These are phyloP conservation scores for Musca domestica DNA, from an alignment of 1,140 invertebrate species.

Conservation along the genomic window DNA sequence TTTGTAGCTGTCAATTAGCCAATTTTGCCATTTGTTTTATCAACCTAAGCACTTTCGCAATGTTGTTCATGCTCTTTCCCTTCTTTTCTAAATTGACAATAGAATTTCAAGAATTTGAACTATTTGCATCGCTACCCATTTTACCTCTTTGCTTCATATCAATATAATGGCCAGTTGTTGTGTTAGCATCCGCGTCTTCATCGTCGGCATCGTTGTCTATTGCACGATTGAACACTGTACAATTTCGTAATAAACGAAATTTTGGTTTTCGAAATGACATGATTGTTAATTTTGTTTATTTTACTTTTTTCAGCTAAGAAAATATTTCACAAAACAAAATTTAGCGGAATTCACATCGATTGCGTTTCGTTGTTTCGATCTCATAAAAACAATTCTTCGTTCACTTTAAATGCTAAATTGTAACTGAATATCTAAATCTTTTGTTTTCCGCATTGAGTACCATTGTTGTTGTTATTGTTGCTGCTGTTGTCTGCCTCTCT, in stretches of 20 bases:
- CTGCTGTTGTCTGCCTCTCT: no score
- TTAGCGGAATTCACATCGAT: background rate
- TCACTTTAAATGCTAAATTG: constrained; percentile 9
- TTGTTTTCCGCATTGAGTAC: background rate
- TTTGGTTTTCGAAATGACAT: constrained; percentile 11
- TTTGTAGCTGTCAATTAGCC: no score
- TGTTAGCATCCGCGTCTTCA: no score
- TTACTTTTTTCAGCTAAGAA: background rate
- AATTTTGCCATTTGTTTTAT: no score
- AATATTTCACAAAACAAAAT: background rate
- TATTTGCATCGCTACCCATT: background rate
- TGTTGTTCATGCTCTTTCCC: no score
- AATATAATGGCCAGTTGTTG: no score
- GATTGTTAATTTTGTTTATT: background rate
- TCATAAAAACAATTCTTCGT: background rate
- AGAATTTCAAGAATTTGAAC: background rate
- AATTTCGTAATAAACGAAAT: constrained; percentile 8
- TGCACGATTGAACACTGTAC: constrained; percentile 2
- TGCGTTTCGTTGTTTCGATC: background rate
- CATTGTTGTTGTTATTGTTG: no score
- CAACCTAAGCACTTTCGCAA: no score
- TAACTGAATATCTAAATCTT: constrained; percentile 8
- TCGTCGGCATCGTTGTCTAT: background rate
- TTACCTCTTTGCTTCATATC: no score
- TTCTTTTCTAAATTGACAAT: no score